Evolutionary conservation across 2,888 invertebrate genomes (phyloP), one percentile per base, ranked within the genome.

Genomic region (Clostera curtula): DNA sequence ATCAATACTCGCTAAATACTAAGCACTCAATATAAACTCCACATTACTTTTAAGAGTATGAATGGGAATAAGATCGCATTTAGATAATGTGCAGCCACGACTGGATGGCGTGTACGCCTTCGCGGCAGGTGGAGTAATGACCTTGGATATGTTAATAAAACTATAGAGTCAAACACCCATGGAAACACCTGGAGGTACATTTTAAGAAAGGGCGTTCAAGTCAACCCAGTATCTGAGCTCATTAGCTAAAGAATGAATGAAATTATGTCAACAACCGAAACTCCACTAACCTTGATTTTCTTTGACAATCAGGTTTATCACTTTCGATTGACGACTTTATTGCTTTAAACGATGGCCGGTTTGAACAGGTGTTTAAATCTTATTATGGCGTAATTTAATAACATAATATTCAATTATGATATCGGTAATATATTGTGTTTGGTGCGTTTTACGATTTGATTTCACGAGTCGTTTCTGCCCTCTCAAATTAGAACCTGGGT

Each of bases 71-170:
- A n/a, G 31, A 19, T 25, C 21, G 5, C 21, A 24, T 23, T 26
- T 30, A 41, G 36, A 39, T 25, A 40, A 7, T 5, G 13, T 9
- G 7, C n/a, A 27, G 13, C 28, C 23, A 8, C 23, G 27, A 25
- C 24, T 24, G 26, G 24, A 12, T 18, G 25, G 32, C 26, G 46
- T 46, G 52, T 41, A 44, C 42, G 34, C 43, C 40, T 40, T 40
- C 23, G 29, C 41, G 51, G 62, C 73, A 72, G 71, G 69, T 70
- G 70, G 45, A 46, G 47, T 36, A 29, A 25, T 54, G 71, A 66
- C 74, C 73, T 73, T 73, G 67, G 43, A 34, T 55, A 64, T 68
- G 65, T 65, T 63, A 69, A 68, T 66, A 64, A 47, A n/a, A 52
- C 52, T 44, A 47, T 41, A 54, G 56, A 69, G 68, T 69, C 67